Conservation (phyloP, 2,113 vertebrate genomes). For the Periophthalmodon schlosseri region DNA sequence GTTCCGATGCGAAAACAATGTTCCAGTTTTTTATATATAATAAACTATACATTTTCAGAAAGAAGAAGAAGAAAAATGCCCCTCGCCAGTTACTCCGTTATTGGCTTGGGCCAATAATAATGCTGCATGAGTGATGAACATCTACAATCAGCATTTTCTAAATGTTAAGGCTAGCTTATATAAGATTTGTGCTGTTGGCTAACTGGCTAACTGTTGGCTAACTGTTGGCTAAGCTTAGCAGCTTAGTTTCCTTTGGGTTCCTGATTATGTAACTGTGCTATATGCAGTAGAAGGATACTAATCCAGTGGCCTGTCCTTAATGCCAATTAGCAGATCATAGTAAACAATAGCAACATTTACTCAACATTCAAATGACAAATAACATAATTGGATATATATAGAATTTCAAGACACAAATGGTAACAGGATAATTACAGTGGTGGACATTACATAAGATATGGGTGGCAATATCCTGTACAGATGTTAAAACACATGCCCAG, state of each 20-base stretch:
- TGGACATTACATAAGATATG: not conserved
- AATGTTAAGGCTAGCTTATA: slow-evolving; percentile 1
- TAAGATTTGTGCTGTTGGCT: slow-evolving; percentile 7
- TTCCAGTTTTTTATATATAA: too few relatives aligned
- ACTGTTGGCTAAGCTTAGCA: slow-evolving; percentile 61
- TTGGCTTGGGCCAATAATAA: too few relatives aligned
- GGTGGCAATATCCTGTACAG: not conserved
- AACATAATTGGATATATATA: not conserved
- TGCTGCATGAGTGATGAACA: too few relatives aligned
- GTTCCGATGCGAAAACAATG: too few relatives aligned
- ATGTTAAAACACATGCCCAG: slow-evolving; percentile 9
- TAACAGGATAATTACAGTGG: too few relatives aligned
- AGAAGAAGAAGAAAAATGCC: too few relatives aligned
- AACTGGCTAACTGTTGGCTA: slow-evolving; percentile 18
- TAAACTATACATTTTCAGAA: too few relatives aligned
- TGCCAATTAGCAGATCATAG: slow-evolving; percentile 76
- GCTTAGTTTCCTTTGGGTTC: slow-evolving; percentile 63
- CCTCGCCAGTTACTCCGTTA: too few relatives aligned
- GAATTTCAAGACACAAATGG: not conserved
- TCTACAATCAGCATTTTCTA: not conserved
- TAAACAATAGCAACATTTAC: slow-evolving; percentile 57
- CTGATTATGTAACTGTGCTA: slow-evolving; percentile 70
- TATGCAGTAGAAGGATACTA: slow-evolving; percentile 69
- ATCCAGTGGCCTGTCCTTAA: slow-evolving; percentile 71
- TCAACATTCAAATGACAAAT: slow-evolving; percentile 1